Base-by-base conservation (phyloP, 2,888 invertebrate genomes). In the Parascotia fuliginaria region DNA sequence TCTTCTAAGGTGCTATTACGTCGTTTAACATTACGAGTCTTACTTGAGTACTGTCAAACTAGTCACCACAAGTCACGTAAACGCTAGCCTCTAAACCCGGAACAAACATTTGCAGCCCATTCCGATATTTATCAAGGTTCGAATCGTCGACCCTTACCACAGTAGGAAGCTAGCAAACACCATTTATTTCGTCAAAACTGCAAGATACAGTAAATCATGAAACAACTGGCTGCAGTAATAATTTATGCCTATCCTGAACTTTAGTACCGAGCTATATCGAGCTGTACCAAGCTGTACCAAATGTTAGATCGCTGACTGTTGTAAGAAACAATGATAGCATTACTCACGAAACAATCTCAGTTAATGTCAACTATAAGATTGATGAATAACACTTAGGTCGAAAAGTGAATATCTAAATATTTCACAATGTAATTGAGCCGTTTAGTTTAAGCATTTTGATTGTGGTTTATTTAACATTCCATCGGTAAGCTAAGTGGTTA, bases 181-280 rank as follows among this genome's bases (percentile, higher is more conserved):
- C 41, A 45, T 51, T 45, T 51, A 51, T 32, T 51, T 45, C 44
- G 31, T 51, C 50, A 51, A 51, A 43, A 27, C 13, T n/a, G 24
- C 31, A 13, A 47, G 54, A 55, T 45, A 43, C 46, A 70, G 57
- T 75, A 72, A 70, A 77, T 77, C 70, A 68, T 47, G 59, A 56
- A 70, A 75, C 63, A 77, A 75, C 71, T 70, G 73, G 74, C 67
- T 75, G 75, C 74, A 73, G 74, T 78, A 29, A 63, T 72, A 74
- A 82, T 84, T 81, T 84, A 83, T 79, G 72, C 59, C 52, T 67
- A 55, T 73, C 55, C 75, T 87, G 84, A 85, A 84, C 85, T 86
- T 85, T 85, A 70, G 50, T 58, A 49, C n/a, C n/a, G n/a, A n/a
- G n/a, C n/a, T n/a, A n/a, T n/a, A n/a, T n/a, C n/a, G n/a, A n/a